Conservation (phyloP, 2,888 invertebrate species). For the Chouioia cunea region DNA sequence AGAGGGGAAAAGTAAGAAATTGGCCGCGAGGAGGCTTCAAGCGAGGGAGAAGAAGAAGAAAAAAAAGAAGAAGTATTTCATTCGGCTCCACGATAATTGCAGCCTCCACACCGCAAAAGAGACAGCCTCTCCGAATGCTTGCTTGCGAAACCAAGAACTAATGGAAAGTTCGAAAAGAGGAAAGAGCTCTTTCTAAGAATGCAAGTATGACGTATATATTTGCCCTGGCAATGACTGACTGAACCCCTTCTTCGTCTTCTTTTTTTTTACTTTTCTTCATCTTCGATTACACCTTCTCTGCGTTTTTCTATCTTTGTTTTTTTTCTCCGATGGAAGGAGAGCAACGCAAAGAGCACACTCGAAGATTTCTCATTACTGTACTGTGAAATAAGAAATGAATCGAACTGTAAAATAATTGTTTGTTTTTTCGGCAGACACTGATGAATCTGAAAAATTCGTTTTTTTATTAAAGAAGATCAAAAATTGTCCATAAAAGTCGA, state of each 20-base stretch:
- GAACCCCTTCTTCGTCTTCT: conserved; percentile 18
- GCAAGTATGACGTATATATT: conserved; percentile 39
- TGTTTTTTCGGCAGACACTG: conserved; percentile 10
- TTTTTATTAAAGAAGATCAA: too few species aligned
- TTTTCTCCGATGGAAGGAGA: conserved; percentile 1
- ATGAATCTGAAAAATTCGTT: neutral
- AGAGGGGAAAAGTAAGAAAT: conserved; percentile 43
- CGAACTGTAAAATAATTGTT: neutral
- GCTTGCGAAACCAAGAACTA: neutral
- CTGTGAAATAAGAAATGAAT: conserved; percentile 26
- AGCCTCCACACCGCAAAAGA: conserved; percentile 21
- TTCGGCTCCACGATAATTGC: conserved; percentile 45
- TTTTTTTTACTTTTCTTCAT: conserved; percentile 34
- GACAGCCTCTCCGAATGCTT: conserved; percentile 16
- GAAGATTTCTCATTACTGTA: conserved; percentile 37
- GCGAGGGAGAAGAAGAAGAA: conserved; percentile 21
- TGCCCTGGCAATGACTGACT: conserved; percentile 38
- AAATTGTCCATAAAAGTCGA: too few species aligned
- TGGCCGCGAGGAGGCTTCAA: conserved; percentile 29
- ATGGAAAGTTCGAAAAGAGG: conserved; percentile 16
- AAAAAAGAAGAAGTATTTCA: conserved; percentile 39
- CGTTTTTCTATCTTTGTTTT: neutral
- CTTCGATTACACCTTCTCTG: conserved; percentile 10
- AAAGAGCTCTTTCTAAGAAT: conserved; percentile 40
- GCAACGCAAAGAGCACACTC: conserved; percentile 40